Evolutionary conservation across 2,888 invertebrate genomes (phyloP).

Genomic region (Pammene fasciana): DNA sequence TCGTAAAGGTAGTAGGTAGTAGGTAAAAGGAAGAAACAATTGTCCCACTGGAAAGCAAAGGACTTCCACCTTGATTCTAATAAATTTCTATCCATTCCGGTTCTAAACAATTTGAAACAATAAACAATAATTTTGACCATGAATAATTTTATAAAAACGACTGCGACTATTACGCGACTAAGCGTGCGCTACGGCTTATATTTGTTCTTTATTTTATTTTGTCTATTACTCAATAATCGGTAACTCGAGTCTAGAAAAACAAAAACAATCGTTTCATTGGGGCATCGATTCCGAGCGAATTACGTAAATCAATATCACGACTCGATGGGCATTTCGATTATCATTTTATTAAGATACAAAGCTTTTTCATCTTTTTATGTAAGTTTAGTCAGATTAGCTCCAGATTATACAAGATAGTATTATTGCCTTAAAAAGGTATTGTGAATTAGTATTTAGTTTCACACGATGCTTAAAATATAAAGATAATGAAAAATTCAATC

Average conservation of each 20-base stretch:
- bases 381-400: slow-evolving; percentile 16
- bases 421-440: not conserved
- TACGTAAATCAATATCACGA: slow-evolving; percentile 64
- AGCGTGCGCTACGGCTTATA: slow-evolving; percentile 29
- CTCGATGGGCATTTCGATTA: slow-evolving; percentile 44
- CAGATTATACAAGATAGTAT: not conserved
- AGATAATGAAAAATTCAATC: too few relatives aligned
- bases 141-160: slow-evolving; percentile 13
- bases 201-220: slow-evolving; percentile 46
- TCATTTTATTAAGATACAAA: slow-evolving; percentile 36
- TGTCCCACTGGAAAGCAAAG: not conserved
- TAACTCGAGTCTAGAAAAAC: slow-evolving; percentile 56
- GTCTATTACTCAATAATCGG: slow-evolving; percentile 53
- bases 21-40: too few relatives aligned
- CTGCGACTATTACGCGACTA: slow-evolving; percentile 18
- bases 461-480: too few relatives aligned
- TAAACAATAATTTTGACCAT: slow-evolving; percentile 1
- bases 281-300: slow-evolving; percentile 63
- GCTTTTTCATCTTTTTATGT: slow-evolving; percentile 32
- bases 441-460: too few relatives aligned
- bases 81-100: not conserved
- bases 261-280: slow-evolving; percentile 56
- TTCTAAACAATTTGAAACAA: not conserved
- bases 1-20: too few relatives aligned
- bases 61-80: not conserved